These are phyloP conservation scores for Sciurus niger DNA, from an alignment of 2,113 vertebrate genomes.

Conservation along the genomic window DNA sequence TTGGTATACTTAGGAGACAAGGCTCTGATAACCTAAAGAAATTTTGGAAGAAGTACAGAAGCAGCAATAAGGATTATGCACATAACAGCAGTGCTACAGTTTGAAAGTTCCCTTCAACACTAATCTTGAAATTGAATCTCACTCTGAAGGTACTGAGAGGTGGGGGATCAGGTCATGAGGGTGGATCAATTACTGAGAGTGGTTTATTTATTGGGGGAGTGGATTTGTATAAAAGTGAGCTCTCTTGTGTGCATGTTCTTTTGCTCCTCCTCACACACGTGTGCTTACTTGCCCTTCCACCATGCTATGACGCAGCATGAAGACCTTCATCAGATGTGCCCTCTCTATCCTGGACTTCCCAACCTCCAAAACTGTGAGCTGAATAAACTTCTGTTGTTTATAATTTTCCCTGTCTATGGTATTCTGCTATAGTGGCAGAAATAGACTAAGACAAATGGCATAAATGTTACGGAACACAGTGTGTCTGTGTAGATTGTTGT, in stretches of 20 bases:
- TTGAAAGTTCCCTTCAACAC: neutral
- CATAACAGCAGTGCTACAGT: neutral
- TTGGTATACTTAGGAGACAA: neutral
- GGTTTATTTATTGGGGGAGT: neutral
- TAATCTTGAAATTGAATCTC: neutral
- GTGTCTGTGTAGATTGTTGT: neutral
- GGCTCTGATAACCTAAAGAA: neutral
- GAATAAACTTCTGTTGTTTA: neutral
- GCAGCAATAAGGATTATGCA: rapidly evolving
- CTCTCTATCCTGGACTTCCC: neutral
- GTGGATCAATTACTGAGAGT: neutral
- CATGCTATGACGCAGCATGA: neutral
- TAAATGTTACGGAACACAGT: neutral
- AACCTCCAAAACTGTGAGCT: neutral
- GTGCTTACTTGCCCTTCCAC: neutral
- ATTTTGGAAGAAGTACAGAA: neutral
- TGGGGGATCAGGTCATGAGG: neutral
- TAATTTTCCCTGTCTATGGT: neutral
- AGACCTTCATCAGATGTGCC: neutral
- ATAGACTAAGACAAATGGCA: neutral
- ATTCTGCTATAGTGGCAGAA: neutral
- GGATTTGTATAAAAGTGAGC: neutral
- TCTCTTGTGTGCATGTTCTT: neutral
- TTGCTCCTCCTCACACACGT: neutral
- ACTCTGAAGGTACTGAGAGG: neutral